Conservation (phyloP, 2,797 vertebrate genomes). For the Gallirallus australis region DNA sequence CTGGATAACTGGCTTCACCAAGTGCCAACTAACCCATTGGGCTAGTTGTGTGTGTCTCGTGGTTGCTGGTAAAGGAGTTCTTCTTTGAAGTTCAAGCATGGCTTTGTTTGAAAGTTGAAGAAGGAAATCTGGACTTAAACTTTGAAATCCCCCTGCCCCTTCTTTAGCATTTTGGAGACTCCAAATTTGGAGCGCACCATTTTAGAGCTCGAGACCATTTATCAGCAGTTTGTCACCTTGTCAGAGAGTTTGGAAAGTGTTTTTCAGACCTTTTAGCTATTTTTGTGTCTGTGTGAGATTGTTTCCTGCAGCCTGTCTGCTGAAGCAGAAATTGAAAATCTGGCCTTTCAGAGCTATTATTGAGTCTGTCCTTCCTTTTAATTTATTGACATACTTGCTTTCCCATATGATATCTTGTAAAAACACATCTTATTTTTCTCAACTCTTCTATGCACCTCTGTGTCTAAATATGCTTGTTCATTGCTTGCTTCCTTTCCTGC, state of each 20-base stretch:
- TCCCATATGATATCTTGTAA: background rate
- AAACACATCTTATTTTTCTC: background rate
- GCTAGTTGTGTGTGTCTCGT: background rate
- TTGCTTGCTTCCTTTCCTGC: background rate
- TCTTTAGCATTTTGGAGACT: background rate
- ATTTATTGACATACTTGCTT: background rate
- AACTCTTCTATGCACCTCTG: background rate
- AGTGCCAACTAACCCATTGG: background rate
- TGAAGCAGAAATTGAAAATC: constrained; percentile 1
- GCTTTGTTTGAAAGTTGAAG: background rate
- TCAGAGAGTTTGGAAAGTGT: background rate
- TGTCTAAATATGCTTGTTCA: background rate
- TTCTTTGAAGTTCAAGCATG: background rate
- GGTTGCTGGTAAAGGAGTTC: background rate
- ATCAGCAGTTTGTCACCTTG: background rate
- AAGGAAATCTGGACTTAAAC: background rate
- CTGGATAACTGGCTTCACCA: background rate
- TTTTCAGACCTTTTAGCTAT: constrained; percentile 11
- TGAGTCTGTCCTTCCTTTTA: background rate
- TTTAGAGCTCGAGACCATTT: background rate
- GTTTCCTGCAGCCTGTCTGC: background rate
- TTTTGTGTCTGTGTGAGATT: background rate
- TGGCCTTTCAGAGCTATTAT: background rate
- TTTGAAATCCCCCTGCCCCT: background rate
- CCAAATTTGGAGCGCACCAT: background rate